phyloP scores from a whole-genome alignment of 2,113 vertebrate genomes.

The Rhea americana region DNA sequence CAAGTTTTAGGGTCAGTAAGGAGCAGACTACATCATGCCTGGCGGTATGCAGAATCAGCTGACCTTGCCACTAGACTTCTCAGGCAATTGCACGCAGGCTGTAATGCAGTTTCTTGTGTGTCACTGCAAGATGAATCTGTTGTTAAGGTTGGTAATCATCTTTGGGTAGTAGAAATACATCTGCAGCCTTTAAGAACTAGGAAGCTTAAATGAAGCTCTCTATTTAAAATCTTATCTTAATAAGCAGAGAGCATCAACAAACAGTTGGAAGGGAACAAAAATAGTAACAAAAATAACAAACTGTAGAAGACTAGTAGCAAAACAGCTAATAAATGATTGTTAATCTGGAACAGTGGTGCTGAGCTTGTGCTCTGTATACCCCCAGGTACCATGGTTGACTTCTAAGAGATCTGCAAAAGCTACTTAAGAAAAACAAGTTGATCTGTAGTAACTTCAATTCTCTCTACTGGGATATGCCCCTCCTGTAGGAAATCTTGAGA shows the following conservation, averaged over 20 bases:
- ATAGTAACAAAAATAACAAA: constrained; percentile 70
- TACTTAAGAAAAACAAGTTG: neutral
- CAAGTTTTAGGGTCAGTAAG: neutral
- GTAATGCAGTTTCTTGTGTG: neutral
- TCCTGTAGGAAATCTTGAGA: neutral
- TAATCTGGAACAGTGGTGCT: neutral
- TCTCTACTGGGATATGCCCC: neutral
- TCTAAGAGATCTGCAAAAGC: neutral
- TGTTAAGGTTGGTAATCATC: neutral
- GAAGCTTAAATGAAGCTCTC: constrained; percentile 19
- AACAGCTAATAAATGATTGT: neutral
- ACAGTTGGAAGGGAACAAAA: constrained; percentile 70
- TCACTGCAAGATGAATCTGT: neutral
- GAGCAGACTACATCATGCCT: neutral
- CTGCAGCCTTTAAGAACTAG: neutral
- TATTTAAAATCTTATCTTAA: neutral
- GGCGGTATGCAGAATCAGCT: neutral
- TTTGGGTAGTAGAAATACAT: neutral
- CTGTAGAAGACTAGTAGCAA: neutral
- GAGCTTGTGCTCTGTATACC: neutral
- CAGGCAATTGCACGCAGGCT: neutral
- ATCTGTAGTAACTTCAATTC: neutral
- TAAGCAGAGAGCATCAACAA: constrained; percentile 76
- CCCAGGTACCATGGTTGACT: neutral
- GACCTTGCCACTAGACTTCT: neutral